Evolutionary conservation across 2,113 vertebrate genomes (phyloP).

Genomic region (Cryptomyrus ogoouensis): DNA sequence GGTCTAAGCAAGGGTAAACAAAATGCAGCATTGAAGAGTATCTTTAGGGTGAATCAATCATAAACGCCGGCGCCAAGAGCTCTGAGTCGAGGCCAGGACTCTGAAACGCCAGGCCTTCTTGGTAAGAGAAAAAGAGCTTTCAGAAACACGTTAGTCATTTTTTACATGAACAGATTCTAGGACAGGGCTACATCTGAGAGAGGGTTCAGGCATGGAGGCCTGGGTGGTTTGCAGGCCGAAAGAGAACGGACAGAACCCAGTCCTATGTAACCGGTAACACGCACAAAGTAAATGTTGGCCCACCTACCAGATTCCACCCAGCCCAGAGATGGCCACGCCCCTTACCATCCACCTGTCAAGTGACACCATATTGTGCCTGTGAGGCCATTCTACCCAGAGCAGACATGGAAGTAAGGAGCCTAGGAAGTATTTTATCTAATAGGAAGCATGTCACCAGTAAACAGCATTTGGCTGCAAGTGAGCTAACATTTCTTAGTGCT

Average conservation of each 20-base stretch:
- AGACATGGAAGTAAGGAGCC: background rate
- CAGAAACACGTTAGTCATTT: background rate
- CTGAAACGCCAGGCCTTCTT: background rate
- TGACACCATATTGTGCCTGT: background rate
- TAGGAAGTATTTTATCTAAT: background rate
- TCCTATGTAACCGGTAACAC: background rate
- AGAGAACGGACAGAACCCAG: background rate
- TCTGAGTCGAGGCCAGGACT: background rate
- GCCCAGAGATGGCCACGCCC: background rate
- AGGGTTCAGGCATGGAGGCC: background rate
- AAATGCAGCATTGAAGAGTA: background rate
- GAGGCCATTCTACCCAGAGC: background rate
- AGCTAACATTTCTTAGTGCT: background rate
- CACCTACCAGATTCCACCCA: background rate
- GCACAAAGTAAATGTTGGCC: background rate
- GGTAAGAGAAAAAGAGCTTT: background rate
- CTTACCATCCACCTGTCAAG: background rate
- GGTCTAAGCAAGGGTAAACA: constrained; percentile 3
- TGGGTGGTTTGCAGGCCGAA: background rate
- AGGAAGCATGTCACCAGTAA: background rate
- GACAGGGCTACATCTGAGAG: background rate
- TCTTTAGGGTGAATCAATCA: background rate
- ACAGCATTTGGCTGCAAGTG: background rate
- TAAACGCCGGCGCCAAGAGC: background rate
- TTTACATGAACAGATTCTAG: background rate